Conservation (phyloP, 2,797 vertebrate genomes). For the Galaxias olidus region DNA sequence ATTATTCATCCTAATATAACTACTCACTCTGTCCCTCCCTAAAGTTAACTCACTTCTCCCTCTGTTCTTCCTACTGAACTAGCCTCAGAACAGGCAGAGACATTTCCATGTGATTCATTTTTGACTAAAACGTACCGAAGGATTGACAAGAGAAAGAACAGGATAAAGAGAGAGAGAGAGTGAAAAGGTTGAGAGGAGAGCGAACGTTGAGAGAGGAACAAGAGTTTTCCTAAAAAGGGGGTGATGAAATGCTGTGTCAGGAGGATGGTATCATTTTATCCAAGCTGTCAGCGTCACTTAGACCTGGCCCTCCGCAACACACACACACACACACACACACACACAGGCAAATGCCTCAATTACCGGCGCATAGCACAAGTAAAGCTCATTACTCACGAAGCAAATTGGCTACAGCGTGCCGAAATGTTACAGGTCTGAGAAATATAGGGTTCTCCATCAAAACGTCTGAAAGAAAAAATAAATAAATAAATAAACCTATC, state of each 20-base stretch:
- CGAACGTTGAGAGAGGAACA: neutral
- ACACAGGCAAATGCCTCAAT: conserved; percentile 44
- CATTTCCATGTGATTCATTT: no score
- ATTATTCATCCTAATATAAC: no score
- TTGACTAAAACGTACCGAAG: no score
- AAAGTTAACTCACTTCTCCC: no score
- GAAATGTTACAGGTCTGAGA: conserved; percentile 12
- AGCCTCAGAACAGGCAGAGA: no score
- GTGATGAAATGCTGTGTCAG: neutral
- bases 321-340: conserved; percentile 13
- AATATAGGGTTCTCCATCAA: conserved; percentile 13
- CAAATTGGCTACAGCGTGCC: conserved; percentile 47
- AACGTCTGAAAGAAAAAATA: conserved; percentile 30
- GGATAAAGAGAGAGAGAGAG: neutral
- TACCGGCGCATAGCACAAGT: conserved; percentile 55
- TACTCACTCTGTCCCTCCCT: no score
- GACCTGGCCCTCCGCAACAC: conserved; percentile 23
- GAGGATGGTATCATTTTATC: conserved; percentile 12
- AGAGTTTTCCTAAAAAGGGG: neutral
- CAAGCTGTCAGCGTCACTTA: conserved; percentile 37
- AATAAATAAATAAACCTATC: conserved; percentile 29
- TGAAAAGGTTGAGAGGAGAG: conserved; percentile 13
- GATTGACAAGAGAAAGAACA: neutral
- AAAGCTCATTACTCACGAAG: conserved; percentile 55
- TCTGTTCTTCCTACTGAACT: no score